Evolutionary conservation across 2,888 invertebrate species (phyloP), one percentile per base, ranked within the genome.

Genomic region (Cheilosia vulpina): DNA sequence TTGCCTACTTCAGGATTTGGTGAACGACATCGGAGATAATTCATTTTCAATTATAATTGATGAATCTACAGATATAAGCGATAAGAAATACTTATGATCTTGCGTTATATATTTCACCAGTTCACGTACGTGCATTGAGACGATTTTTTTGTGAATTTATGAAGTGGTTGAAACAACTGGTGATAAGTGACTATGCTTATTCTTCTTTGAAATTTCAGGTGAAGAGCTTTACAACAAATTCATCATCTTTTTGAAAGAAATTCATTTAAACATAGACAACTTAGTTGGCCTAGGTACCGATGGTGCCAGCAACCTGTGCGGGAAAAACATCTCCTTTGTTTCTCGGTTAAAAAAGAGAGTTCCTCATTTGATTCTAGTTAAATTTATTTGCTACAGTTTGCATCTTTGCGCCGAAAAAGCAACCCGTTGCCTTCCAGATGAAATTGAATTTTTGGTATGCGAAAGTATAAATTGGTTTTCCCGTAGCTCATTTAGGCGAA

Each of bases 291-390:
- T 55, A 15, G 34, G 34, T 11, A 53, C 53, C 15, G 53, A 53
- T 53, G 27, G 53, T 53, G 53, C 53, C 24, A 53, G 53, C 24
- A 53, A 53, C 15, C 53, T 53, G 53, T 53, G 53, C 24, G 53
- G 53, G 1, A 53, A 53, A 53, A 11, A 24, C 15, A 27, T 27
- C 19, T 47, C 47, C 17, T 1, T 47, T 47, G 47, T 47, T 47
- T 47, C 47, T 19, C n/a, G 47, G 9, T 9, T 47, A 47, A n/a
- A 17, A 17, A 17, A 17, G 4, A 19, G 4, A 19, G 47, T 47
- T 6, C 19, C 47, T 17, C 19, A 47, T 17, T 17, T 47, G 7
- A 7, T 17, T 47, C 17, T 47, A 4, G 47, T 47, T 47, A 47
- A 47, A 47, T 47, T 19, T 7, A 2, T 47, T 17, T 47, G 47